Evolutionary conservation across 2,797 vertebrate species (phyloP), one percentile per base, ranked within the genome.

Genomic region (Enteromius afrohamiltoni): DNA sequence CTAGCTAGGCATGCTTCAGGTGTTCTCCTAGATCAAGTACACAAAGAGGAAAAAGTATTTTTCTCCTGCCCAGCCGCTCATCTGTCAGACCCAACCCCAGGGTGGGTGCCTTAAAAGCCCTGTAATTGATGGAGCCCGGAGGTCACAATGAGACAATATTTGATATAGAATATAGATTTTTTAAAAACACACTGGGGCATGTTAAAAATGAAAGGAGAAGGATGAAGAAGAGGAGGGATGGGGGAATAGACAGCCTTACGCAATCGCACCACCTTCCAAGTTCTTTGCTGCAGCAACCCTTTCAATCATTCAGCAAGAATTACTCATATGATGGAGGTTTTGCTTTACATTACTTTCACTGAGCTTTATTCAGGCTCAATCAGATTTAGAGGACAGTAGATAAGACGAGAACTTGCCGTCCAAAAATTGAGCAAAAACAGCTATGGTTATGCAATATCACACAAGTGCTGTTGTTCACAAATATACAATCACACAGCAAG

Each of bases 131-230:
- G 83, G 75, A 58, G 37, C 42, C 64, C 34, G 11, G 55, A 82
- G 81, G 74, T 29, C 79, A 83, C 8, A 65, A 84, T 86, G 67
- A 86, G 71, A 87, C 79, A 85, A 83, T 84, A 83, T 86, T 88
- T 85, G 71, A 74, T 86, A 64, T 83, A 73, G 81, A 68, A 76
- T 68, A 75, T 67, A 84, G 68, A 79, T 81, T 87, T 80, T 40
- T 40, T 8, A 58, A 87, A 64, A 78, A 79, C 42, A 82, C 55
- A 74, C 51, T 42, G 68, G n/a, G 47, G 40, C 70, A 26, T 64
- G 79, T 69, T 75, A 68, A 88, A 64, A 75, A 84, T 77, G 55
- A 82, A 40, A 40, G 26, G 51, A 29, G 42, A 49, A 84, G 55
- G 60, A 19, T 1, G 26, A 47, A 34, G 51, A 37, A 37, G 34